Evolutionary conservation across 2,888 invertebrate species (phyloP).

Genomic region (Apotomis turbidana): DNA sequence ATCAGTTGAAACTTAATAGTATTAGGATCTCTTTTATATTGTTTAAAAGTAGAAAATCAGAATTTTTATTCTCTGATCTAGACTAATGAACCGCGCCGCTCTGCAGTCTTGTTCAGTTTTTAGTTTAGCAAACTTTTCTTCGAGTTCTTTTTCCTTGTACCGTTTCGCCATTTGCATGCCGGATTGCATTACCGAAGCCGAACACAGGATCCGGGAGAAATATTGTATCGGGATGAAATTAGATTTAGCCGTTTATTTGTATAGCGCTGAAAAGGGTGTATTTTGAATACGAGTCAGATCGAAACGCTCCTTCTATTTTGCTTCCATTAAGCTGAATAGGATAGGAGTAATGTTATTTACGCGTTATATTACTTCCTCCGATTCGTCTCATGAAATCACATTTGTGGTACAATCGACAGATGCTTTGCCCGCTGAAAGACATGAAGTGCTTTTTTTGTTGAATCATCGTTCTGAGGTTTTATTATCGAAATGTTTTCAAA

Average conservation of each 20-base stretch:
- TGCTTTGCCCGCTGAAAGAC: constrained; percentile 49
- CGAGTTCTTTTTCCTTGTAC: constrained; percentile 55
- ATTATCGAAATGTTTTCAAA: constrained; percentile 22
- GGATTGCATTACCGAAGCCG: constrained; percentile 55
- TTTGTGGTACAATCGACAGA: constrained; percentile 64
- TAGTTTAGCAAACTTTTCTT: constrained; percentile 58
- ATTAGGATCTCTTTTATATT: constrained; percentile 22
- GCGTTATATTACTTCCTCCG: constrained; percentile 72
- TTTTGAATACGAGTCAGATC: constrained; percentile 49
- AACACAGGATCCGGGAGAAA: constrained; percentile 48
- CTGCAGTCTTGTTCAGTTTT: constrained; percentile 58
- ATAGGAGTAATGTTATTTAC: constrained; percentile 60
- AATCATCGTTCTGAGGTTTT: constrained; percentile 27
- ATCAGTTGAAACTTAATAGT: background rate
- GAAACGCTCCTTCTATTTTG: constrained; percentile 57
- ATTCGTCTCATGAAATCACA: constrained; percentile 66
- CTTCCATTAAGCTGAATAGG: constrained; percentile 67
- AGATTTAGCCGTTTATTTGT: constrained; percentile 58
- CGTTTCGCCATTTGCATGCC: constrained; percentile 61
- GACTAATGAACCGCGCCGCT: constrained; percentile 65
- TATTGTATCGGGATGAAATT: constrained; percentile 54
- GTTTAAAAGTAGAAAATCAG: constrained; percentile 56
- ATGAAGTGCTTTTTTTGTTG: constrained; percentile 42
- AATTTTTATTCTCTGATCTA: constrained; percentile 51
- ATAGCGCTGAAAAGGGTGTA: constrained; percentile 49